Conservation (phyloP, 2,113 vertebrate species). For the Neolamprologus longior region DNA sequence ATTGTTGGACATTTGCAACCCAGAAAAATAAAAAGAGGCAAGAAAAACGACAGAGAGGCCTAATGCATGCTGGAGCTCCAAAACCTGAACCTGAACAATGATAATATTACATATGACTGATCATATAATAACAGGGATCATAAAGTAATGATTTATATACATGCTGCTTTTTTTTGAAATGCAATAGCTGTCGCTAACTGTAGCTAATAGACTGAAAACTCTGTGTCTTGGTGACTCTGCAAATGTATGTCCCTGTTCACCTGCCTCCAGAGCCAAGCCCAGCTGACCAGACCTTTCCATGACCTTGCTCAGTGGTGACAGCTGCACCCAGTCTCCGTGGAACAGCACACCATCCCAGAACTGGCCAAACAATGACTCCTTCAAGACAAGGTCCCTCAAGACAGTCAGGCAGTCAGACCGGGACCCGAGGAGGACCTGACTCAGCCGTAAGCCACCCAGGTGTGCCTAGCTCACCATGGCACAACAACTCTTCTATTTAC, state of each 20-base stretch:
- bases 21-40: background rate
- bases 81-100: background rate
- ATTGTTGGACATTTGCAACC: background rate
- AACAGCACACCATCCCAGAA: constrained; percentile 16
- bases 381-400: constrained; percentile 14
- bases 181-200: background rate
- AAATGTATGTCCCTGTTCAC: background rate
- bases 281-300: constrained; percentile 52
- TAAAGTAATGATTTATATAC: background rate
- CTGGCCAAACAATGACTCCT: constrained; percentile 28
- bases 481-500: constrained; percentile 37
- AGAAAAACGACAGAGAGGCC: background rate
- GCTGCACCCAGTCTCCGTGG: constrained; percentile 17
- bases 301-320: constrained; percentile 40
- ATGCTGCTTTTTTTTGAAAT: background rate
- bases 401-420: constrained; percentile 17
- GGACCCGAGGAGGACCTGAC: constrained; percentile 29
- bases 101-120: background rate
- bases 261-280: background rate
- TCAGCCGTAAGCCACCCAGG: constrained; percentile 38
- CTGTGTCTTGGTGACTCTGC: background rate
- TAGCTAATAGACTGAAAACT: background rate
- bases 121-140: background rate
- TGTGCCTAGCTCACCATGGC: constrained; percentile 3
- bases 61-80: background rate